Conservation (phyloP, 2,113 vertebrate species). For the Bos javanicus region DNA sequence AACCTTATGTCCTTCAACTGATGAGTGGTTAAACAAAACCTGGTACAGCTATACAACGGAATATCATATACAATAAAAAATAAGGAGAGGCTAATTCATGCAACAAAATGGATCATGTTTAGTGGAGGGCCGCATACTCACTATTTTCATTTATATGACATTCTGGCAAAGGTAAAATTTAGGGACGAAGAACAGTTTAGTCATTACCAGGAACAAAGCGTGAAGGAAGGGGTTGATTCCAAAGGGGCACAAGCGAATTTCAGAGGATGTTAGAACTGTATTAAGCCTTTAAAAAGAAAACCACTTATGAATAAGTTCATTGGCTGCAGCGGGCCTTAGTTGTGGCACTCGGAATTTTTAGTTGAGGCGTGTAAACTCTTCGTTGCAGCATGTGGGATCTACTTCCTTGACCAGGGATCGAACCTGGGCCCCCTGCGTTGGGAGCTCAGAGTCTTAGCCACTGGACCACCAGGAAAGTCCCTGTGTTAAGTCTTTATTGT, state of each 20-base stretch:
- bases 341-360: not conserved
- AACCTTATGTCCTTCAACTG: not conserved
- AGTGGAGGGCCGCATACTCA: not conserved
- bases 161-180: not conserved
- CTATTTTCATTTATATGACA: not conserved
- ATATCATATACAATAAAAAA: slow-evolving; percentile 34
- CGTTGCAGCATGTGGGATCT: not conserved
- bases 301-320: not conserved
- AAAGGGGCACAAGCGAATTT: not conserved
- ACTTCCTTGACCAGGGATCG: not conserved
- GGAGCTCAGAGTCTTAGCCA: not conserved
- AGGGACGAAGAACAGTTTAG: not conserved
- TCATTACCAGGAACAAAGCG: not conserved
- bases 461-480: not conserved
- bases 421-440: not conserved
- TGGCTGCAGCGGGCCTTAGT: not conserved
- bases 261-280: not conserved
- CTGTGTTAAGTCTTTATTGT: not conserved
- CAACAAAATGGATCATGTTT: accelerated
- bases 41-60: not conserved
- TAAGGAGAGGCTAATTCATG: not conserved
- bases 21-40: not conserved
- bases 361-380: not conserved
- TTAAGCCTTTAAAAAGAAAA: not conserved
- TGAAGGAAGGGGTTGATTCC: not conserved